Evolutionary conservation across 2,113 vertebrate genomes (phyloP).

Genomic region (Pandion haliaetus): DNA sequence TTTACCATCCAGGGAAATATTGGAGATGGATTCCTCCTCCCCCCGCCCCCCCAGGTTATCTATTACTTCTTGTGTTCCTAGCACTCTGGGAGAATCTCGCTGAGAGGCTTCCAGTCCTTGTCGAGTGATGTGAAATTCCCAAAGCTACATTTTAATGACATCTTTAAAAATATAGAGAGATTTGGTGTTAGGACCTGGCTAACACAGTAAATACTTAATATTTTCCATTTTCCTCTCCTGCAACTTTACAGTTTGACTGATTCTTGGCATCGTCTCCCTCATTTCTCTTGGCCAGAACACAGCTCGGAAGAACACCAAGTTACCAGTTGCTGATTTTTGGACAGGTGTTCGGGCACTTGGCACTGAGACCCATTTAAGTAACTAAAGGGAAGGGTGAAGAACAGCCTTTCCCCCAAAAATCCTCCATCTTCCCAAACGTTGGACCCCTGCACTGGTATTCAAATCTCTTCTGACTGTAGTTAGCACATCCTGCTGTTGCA

Average conservation of each 20-base stretch:
- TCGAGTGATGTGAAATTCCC: not conserved
- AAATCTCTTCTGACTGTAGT: not conserved
- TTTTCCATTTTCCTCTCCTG: not conserved
- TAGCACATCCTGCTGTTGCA: not conserved
- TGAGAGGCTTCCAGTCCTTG: not conserved
- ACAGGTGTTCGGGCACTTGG: not conserved
- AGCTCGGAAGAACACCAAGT: not conserved
- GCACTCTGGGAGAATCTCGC: not conserved
- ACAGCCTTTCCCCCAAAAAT: not conserved
- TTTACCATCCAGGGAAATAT: not conserved
- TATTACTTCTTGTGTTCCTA: not conserved
- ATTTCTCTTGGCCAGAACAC: not conserved
- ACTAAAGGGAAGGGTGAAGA: not conserved
- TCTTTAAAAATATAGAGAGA: not conserved
- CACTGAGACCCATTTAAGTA: not conserved
- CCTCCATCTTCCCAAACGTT: rapidly evolving
- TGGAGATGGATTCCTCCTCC: not conserved
- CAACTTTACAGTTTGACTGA: not conserved
- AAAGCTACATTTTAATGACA: not conserved
- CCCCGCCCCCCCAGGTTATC: not conserved
- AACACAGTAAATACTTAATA: not conserved
- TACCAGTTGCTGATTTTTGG: not conserved
- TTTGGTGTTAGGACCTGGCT: not conserved
- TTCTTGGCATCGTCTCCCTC: not conserved
- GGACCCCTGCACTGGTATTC: not conserved